A percentile compares a stretch with the other conserved stretches of the same genome.
These are phyloP conservation scores for Acropora tenuis DNA, from an alignment of 64 coral and sea anemone genomes.

Conservation along the genomic window DNA sequence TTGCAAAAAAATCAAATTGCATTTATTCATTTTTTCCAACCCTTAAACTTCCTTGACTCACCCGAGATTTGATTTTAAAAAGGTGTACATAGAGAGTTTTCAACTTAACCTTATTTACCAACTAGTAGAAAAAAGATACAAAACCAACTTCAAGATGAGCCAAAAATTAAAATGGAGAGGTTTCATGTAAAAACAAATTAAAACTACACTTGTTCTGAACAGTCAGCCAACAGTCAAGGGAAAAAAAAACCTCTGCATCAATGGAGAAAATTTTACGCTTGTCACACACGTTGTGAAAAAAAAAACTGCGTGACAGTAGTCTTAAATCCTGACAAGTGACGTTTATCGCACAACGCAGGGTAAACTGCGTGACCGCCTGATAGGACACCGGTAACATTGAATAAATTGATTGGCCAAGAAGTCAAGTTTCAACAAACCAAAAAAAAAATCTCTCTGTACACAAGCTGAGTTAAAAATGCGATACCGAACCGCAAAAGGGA, in stretches of 20 bases:
- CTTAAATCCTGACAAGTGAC: neutral
- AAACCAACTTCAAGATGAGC: neutral
- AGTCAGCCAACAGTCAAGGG: neutral
- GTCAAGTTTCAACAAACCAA: neutral
- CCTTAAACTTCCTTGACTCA: neutral
- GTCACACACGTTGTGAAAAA: too few relatives aligned
- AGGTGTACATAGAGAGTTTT: neutral
- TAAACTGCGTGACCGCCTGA: neutral
- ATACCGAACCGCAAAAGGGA: neutral
- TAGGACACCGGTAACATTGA: neutral
- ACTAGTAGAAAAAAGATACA: neutral
- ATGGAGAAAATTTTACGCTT: neutral
- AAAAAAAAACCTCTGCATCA: neutral
- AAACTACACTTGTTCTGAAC: neutral
- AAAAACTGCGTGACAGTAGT: neutral
- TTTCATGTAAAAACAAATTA: slow-evolving; percentile 6
- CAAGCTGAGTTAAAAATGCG: slow-evolving; percentile 13
- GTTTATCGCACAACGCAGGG: neutral
- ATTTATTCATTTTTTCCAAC: neutral
- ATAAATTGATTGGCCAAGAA: neutral
- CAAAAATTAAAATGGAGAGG: neutral
- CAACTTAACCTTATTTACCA: neutral
- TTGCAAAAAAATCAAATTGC: neutral
- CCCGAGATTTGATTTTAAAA: neutral
- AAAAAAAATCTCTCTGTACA: slow-evolving; percentile 28